Conservation (phyloP, 2,888 invertebrate species). For the Pseudococcus jackbeardsleyi region DNA sequence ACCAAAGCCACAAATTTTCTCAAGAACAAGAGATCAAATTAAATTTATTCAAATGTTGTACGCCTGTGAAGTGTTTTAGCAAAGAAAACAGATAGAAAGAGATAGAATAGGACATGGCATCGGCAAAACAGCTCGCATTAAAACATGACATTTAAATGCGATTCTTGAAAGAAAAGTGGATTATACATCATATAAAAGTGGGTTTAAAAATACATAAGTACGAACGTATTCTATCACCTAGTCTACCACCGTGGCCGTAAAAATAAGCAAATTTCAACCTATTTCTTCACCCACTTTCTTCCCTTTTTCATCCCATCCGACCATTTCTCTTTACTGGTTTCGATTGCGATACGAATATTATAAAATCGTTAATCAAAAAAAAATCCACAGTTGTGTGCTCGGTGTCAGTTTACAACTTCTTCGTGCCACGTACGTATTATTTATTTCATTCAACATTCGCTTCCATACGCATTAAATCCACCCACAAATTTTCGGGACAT, state of each 20-base stretch:
- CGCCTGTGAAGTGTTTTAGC: conserved; percentile 24
- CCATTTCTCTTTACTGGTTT: background rate
- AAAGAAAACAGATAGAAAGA: background rate
- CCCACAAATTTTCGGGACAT: conserved; percentile 27
- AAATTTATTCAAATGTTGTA: conserved; percentile 55
- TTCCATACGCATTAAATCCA: conserved; percentile 13
- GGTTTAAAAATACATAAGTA: conserved; percentile 26
- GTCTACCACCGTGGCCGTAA: background rate
- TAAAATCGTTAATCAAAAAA: conserved; percentile 4
- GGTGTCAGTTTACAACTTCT: conserved; percentile 39
- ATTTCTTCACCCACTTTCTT: background rate
- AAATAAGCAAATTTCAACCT: conserved; percentile 9
- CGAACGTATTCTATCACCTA: conserved; percentile 13
- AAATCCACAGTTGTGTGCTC: background rate
- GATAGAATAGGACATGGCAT: background rate
- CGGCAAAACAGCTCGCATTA: conserved; percentile 14
- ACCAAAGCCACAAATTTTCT: background rate
- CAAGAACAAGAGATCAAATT: conserved; percentile 50
- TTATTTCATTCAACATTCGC: background rate
- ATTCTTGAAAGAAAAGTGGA: conserved; percentile 58
- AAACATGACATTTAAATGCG: conserved; percentile 51
- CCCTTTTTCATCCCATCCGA: background rate
- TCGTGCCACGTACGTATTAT: conserved; percentile 22
- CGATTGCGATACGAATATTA: background rate
- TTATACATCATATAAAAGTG: conserved; percentile 50